Evolutionary conservation across 2,888 invertebrate genomes (phyloP).

Genomic region (Dascillus cervinus): DNA sequence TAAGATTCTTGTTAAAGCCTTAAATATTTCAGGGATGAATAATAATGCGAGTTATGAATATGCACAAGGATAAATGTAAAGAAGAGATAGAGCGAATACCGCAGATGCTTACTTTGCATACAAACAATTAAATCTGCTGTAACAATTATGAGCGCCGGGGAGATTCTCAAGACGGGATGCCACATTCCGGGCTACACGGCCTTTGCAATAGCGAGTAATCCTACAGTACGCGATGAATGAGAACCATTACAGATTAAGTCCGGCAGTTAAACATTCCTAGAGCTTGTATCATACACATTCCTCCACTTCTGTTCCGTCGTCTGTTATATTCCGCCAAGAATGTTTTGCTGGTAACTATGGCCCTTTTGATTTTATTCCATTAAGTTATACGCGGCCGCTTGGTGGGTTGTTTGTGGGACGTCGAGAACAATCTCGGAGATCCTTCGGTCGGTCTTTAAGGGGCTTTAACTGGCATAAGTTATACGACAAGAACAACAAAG

Average conservation of each 20-base stretch:
- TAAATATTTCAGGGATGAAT: too few species aligned
- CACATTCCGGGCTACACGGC: slow-evolving; percentile 20
- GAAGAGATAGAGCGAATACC: too few species aligned
- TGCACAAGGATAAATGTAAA: too few species aligned
- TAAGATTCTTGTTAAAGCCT: too few species aligned
- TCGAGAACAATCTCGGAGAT: too few species aligned
- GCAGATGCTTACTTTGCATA: slow-evolving; percentile 29
- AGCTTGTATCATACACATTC: slow-evolving; percentile 23
- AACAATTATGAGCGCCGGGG: slow-evolving; percentile 31
- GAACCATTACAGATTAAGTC: slow-evolving; percentile 27
- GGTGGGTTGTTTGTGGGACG: too few species aligned
- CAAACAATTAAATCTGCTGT: slow-evolving; percentile 36
- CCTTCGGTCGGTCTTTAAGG: too few species aligned
- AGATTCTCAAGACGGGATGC: slow-evolving; percentile 27
- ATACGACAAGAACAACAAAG: too few species aligned
- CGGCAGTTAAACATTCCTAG: slow-evolving; percentile 26
- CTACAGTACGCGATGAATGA: slow-evolving; percentile 20
- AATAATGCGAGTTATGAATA: too few species aligned
- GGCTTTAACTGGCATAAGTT: too few species aligned
- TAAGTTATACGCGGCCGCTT: not conserved
- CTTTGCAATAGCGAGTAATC: slow-evolving; percentile 16
- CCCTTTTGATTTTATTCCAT: slow-evolving; percentile 14
- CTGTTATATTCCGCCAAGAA: too few species aligned
- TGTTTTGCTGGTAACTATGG: too few species aligned
- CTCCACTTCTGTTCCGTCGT: slow-evolving; percentile 17